phyloP scores from a whole-genome alignment of 2,888 invertebrate genomes.

The Rhabditoides inermis region DNA sequence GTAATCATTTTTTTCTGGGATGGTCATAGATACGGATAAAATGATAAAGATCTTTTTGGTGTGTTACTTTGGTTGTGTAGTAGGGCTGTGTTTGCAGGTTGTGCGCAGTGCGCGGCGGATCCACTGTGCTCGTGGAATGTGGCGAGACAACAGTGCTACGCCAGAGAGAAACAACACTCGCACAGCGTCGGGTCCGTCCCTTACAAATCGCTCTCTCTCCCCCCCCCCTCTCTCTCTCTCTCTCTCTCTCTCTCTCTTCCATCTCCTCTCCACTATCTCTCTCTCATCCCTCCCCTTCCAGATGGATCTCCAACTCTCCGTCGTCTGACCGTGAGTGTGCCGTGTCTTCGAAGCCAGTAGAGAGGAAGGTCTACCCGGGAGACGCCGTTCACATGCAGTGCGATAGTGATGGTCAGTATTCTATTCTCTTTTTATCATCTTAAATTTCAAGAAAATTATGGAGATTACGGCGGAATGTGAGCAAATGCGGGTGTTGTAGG shows the following conservation, averaged over 20 bases:
- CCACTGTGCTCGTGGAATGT: conserved; percentile 93
- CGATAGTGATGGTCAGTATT: background rate
- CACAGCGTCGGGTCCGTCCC: conserved; percentile 27
- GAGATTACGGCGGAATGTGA: no score
- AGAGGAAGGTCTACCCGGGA: conserved; percentile 31
- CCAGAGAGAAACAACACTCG: conserved; percentile 34
- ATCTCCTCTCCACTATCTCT: no score
- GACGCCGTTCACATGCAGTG: conserved; percentile 22
- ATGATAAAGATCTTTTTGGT: conserved; percentile 66
- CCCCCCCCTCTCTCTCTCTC: no score
- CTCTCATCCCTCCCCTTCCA: no score
- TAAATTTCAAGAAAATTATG: no score
- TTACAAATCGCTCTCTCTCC: background rate
- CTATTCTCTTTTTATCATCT: no score
- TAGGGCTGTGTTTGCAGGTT: no score
- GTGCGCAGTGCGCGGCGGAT: conserved; percentile 83
- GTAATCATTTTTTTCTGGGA: no score
- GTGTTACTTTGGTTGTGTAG: no score
- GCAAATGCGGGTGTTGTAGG: conserved; percentile 12
- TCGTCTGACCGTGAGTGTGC: no score
- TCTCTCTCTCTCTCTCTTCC: no score
- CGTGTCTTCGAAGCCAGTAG: no score
- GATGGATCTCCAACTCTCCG: conserved; percentile 34
- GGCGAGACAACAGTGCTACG: conserved; percentile 31
- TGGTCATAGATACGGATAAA: conserved; percentile 79